phyloP scores from a whole-genome alignment of 2,113 vertebrate species.

The Chlorodrepanis virens region DNA sequence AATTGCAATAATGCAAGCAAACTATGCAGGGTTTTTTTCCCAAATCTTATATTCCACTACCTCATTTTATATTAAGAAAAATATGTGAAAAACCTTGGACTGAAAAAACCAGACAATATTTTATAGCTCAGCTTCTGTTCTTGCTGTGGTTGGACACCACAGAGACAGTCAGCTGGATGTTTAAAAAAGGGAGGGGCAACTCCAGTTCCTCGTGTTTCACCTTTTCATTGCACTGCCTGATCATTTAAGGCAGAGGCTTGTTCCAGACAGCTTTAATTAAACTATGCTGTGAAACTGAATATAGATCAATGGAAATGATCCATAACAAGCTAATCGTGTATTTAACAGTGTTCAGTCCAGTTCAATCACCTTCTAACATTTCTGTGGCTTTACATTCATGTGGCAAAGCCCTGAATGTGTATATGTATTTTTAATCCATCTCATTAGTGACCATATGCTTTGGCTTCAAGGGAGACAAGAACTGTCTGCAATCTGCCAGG shows the following conservation, averaged over 20 bases:
- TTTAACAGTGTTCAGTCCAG: slow-evolving; percentile 73
- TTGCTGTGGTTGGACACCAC: slow-evolving; percentile 32
- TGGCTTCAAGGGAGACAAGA: slow-evolving; percentile 73
- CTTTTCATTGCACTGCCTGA: slow-evolving; percentile 66
- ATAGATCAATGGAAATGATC: slow-evolving; percentile 81
- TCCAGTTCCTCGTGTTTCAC: slow-evolving; percentile 54
- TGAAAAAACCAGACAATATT: neutral
- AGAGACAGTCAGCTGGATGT: slow-evolving; percentile 7
- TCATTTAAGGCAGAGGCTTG: slow-evolving; percentile 70
- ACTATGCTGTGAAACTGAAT: slow-evolving; percentile 74
- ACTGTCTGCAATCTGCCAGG: slow-evolving; percentile 81
- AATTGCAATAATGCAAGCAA: neutral
- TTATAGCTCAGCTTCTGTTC: slow-evolving; percentile 32
- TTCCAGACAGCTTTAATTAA: slow-evolving; percentile 83
- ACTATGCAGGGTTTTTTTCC: neutral
- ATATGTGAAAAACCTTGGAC: neutral
- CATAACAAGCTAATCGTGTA: slow-evolving; percentile 80
- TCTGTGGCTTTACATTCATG: slow-evolving; percentile 65
- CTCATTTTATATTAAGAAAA: neutral
- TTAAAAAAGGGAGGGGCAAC: neutral
- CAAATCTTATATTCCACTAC: neutral
- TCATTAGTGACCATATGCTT: slow-evolving; percentile 85
- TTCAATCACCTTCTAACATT: slow-evolving; percentile 76
- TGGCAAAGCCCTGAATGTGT: slow-evolving; percentile 67
- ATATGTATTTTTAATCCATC: slow-evolving; percentile 74